Evolutionary conservation across 2,888 invertebrate genomes (phyloP).

Genomic region (Hoplodrina ambigua): DNA sequence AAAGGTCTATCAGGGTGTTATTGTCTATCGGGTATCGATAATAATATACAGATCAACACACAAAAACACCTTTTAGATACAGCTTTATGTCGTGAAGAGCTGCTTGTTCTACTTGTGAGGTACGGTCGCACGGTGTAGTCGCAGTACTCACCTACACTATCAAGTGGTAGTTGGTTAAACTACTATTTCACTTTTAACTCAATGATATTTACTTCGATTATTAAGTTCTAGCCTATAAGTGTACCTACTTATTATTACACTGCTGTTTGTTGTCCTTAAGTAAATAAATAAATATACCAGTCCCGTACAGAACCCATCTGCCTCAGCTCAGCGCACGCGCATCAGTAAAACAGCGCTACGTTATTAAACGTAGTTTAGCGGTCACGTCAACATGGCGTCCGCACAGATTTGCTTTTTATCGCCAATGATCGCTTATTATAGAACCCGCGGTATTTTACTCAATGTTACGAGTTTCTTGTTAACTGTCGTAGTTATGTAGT

Average conservation of each 20-base stretch:
- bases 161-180: neutral
- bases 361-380: constrained; percentile 18
- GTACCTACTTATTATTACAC: too few species aligned
- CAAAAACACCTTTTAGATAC: too few species aligned
- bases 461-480: constrained; percentile 31
- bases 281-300: too few species aligned
- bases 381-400: constrained; percentile 23
- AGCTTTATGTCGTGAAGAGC: too few species aligned
- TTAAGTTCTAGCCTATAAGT: too few species aligned
- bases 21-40: too few species aligned
- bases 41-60: too few species aligned
- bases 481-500: constrained; percentile 10
- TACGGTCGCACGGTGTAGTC: too few species aligned
- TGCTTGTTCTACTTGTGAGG: too few species aligned
- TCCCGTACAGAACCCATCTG: constrained; percentile 1
- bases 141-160: too few species aligned
- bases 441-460: constrained; percentile 13
- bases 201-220: neutral
- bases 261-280: too few species aligned
- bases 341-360: neutral
- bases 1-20: neutral
- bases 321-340: neutral
- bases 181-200: neutral
- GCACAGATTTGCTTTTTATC: constrained; percentile 45
- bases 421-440: constrained; percentile 17